These are phyloP conservation scores for Caenorhabditis macrosperma DNA, from an alignment of 2,888 invertebrate species.

Conservation along the genomic window DNA sequence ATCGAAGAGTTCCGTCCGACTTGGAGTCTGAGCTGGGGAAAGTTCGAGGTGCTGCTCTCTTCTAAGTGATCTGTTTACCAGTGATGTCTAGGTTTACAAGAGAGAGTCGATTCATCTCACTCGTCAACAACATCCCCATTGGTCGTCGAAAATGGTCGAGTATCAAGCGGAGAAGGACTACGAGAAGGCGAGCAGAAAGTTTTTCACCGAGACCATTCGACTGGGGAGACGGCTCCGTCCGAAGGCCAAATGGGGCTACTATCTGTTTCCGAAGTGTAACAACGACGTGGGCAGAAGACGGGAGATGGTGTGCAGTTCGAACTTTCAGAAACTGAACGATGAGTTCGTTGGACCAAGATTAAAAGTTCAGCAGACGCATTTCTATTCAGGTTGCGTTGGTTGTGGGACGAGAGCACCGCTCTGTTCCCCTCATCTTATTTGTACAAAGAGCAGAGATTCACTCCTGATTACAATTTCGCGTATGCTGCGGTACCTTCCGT, in stretches of 20 bases:
- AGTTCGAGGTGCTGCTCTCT: slow-evolving; percentile 38
- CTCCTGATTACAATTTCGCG: slow-evolving; percentile 32
- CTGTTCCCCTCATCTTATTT: slow-evolving; percentile 62
- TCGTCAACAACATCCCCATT: slow-evolving; percentile 42
- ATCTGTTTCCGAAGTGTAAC: slow-evolving; percentile 69
- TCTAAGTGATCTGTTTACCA: not conserved
- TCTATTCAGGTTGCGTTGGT: slow-evolving; percentile 53
- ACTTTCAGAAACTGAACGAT: slow-evolving; percentile 49
- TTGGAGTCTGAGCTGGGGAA: slow-evolving; percentile 66
- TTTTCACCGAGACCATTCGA: slow-evolving; percentile 59
- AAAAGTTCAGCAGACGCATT: not conserved
- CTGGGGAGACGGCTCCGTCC: slow-evolving; percentile 63
- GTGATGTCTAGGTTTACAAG: slow-evolving; percentile 48
- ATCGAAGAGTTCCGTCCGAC: slow-evolving; percentile 68
- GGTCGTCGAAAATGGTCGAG: slow-evolving; percentile 25
- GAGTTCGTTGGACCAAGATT: slow-evolving; percentile 19
- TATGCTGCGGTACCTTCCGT: slow-evolving; percentile 17
- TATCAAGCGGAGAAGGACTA: slow-evolving; percentile 44
- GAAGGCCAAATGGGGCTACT: slow-evolving; percentile 68
- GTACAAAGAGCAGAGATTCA: slow-evolving; percentile 16
- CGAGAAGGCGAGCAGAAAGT: slow-evolving; percentile 41
- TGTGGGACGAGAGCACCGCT: slow-evolving; percentile 54
- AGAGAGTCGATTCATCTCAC: slow-evolving; percentile 44
- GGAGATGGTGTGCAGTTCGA: slow-evolving; percentile 15
- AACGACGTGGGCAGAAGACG: slow-evolving; percentile 53